phyloP scores from a whole-genome alignment of 1,140 invertebrate genomes.

The Akabosia matsudoensis region DNA sequence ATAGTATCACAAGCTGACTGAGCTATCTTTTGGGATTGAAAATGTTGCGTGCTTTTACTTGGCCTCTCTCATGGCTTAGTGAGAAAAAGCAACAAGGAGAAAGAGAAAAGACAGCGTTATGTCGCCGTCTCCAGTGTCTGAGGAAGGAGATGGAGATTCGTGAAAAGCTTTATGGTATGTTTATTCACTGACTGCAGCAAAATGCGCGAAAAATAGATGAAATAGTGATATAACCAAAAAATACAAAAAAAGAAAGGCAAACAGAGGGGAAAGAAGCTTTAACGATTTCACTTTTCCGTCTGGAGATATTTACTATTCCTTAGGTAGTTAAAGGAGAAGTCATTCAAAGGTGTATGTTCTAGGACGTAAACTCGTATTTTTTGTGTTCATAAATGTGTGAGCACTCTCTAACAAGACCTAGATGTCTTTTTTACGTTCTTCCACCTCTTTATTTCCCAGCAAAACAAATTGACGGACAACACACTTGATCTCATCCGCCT shows the following conservation, averaged over 20 bases:
- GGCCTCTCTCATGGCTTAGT: slow-evolving; percentile 3
- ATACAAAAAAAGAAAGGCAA: background rate
- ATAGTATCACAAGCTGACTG: background rate
- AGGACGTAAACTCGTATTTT: too few species aligned
- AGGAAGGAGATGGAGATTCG: background rate
- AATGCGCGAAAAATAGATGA: too few species aligned
- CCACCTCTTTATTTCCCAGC: too few species aligned
- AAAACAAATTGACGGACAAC: too few species aligned
- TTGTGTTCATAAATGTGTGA: too few species aligned
- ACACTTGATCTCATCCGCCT: too few species aligned
- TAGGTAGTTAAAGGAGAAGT: background rate
- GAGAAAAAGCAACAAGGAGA: background rate
- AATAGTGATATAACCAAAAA: too few species aligned
- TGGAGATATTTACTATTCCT: background rate
- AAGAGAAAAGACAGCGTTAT: background rate
- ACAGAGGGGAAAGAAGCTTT: background rate
- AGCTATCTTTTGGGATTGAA: background rate
- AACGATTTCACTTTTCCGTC: slow-evolving; percentile 6
- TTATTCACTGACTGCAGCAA: too few species aligned
- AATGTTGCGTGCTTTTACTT: too few species aligned
- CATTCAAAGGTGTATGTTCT: background rate
- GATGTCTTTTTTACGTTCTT: too few species aligned
- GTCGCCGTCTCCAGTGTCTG: background rate
- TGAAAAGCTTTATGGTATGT: background rate
- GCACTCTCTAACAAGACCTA: too few species aligned